These are phyloP conservation scores for Gopherus flavomarginatus DNA, from an alignment of 2,113 vertebrate genomes.

Conservation along the genomic window DNA sequence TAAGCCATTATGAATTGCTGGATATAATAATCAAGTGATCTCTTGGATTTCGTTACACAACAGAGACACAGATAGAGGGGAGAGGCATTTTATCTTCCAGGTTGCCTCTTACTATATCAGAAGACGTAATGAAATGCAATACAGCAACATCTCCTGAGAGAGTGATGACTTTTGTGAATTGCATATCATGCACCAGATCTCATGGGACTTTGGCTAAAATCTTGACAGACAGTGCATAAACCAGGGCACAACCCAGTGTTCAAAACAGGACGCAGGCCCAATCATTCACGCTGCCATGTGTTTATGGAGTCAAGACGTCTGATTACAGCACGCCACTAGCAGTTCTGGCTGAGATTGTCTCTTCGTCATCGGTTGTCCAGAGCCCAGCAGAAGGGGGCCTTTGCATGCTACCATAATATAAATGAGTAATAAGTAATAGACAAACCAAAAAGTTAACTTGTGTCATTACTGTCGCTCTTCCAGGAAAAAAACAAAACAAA, in stretches of 20 bases:
- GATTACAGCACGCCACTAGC: background rate
- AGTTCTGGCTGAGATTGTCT: background rate
- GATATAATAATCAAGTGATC: background rate
- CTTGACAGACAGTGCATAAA: background rate
- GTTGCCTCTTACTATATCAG: background rate
- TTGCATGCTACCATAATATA: background rate
- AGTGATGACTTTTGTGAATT: too few relatives aligned
- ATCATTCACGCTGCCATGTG: background rate
- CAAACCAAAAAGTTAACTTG: background rate
- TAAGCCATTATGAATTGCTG: background rate
- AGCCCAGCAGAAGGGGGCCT: background rate
- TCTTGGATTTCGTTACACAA: background rate
- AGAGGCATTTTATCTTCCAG: background rate
- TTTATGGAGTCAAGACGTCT: background rate
- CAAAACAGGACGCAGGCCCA: background rate
- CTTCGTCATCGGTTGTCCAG: background rate
- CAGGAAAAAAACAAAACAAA: background rate
- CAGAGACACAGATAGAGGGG: background rate
- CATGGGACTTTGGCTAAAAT: background rate
- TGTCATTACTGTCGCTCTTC: background rate
- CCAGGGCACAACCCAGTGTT: accelerated
- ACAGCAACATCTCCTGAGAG: background rate
- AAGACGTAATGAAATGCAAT: background rate
- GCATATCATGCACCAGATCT: background rate
- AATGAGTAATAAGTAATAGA: background rate